Percentiles rank a stretch among this genome's conserved stretches.
phyloP scores from a whole-genome alignment of 1,140 invertebrate species.

The Ceratosolen solmsi region DNA sequence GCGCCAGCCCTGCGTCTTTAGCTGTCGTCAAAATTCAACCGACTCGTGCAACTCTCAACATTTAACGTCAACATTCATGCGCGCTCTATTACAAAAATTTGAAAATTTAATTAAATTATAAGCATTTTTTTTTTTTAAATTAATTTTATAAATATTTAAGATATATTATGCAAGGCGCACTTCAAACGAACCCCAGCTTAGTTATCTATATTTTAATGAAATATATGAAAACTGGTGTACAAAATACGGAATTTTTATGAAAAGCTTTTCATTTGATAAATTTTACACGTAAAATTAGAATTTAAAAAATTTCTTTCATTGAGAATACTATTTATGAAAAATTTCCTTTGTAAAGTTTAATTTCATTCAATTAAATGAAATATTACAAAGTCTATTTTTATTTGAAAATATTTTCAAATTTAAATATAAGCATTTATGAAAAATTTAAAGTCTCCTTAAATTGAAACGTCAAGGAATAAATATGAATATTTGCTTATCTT shows the following conservation, averaged over 20 bases:
- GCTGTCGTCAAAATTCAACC: background rate
- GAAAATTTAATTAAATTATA: background rate
- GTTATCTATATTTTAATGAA: constrained; percentile 23
- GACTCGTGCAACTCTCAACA: background rate
- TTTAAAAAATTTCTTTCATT: background rate
- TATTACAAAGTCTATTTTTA: background rate
- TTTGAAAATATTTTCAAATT: background rate
- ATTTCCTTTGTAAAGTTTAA: background rate
- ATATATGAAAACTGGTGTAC: background rate
- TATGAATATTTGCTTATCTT: background rate
- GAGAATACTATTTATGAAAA: background rate
- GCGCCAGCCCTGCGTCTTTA: background rate
- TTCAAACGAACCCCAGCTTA: background rate
- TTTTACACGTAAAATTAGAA: constrained; percentile 4
- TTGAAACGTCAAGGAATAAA: background rate
- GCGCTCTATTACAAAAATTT: background rate
- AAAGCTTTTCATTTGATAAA: constrained; percentile 18
- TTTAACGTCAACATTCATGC: background rate
- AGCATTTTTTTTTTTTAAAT: background rate
- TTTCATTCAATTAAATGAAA: background rate
- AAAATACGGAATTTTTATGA: constrained; percentile 4
- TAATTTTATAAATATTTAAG: background rate
- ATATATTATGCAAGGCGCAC: background rate
- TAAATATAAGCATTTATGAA: background rate
- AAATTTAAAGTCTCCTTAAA: background rate